These are phyloP conservation scores for Vesta saturnalis DNA, from an alignment of 2,888 invertebrate species.

Conservation along the genomic window DNA sequence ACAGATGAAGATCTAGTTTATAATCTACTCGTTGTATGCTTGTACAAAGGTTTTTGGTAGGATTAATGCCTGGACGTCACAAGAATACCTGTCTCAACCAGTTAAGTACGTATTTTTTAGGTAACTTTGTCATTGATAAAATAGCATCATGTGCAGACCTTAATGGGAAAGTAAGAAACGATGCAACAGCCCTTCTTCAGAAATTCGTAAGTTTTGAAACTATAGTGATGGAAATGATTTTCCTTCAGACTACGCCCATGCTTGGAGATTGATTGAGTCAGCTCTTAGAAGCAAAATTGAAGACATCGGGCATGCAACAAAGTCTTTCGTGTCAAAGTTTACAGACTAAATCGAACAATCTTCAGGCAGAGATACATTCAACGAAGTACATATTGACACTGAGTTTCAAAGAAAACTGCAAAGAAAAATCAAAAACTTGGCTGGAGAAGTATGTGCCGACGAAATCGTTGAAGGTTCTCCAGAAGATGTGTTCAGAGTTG, in stretches of 20 bases:
- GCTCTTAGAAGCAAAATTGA: not conserved
- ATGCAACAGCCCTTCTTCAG: not conserved
- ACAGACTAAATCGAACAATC: not conserved
- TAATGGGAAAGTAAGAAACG: not conserved
- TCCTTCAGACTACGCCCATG: not conserved
- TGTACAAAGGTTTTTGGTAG: slow-evolving; percentile 8
- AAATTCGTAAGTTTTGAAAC: not conserved
- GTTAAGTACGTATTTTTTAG: not conserved
- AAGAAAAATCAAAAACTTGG: not conserved
- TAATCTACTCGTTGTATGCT: slow-evolving; percentile 8
- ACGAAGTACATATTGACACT: too few relatives aligned
- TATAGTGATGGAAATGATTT: not conserved
- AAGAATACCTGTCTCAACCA: not conserved
- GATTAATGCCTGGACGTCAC: not conserved
- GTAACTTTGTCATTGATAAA: not conserved
- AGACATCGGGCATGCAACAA: not conserved
- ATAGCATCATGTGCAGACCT: not conserved
- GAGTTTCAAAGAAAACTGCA: too few relatives aligned
- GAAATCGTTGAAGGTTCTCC: not conserved
- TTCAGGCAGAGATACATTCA: too few relatives aligned
- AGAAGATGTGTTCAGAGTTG: too few relatives aligned
- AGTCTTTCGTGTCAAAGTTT: too few relatives aligned
- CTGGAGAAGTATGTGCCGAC: not conserved
- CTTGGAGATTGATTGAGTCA: not conserved
- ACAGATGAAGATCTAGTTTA: not conserved